Evolutionary conservation across 2,113 vertebrate genomes (phyloP).

Genomic region (Mixornis gularis): DNA sequence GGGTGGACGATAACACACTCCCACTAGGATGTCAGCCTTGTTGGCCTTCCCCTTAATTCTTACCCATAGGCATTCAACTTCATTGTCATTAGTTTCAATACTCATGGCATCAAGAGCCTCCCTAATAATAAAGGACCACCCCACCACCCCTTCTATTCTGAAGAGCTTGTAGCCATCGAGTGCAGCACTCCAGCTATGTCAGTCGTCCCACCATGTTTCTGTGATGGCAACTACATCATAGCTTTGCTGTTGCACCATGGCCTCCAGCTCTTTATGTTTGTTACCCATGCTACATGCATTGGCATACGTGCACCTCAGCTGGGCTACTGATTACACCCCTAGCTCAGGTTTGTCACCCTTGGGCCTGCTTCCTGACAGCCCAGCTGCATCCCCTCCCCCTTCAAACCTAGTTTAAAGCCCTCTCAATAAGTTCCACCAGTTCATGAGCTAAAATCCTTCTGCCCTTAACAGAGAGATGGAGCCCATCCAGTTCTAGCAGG

Average conservation of each 20-base stretch:
- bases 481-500: neutral
- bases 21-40: no score
- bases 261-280: neutral
- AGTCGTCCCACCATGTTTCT: neutral
- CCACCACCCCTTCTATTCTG: neutral
- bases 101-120: neutral
- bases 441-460: neutral
- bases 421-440: neutral
- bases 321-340: neutral
- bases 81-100: neutral
- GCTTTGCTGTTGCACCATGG: neutral
- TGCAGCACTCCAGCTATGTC: neutral
- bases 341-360: neutral
- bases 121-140: neutral
- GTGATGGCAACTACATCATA: neutral
- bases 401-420: neutral
- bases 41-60: no score
- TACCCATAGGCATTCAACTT: neutral
- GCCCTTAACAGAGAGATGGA: neutral
- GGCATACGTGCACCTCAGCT: neutral
- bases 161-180: neutral
- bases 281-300: neutral
- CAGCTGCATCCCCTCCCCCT: neutral
- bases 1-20: no score
- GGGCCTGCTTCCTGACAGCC: neutral